These are phyloP conservation scores for Danionella cerebrum DNA, from an alignment of 2,113 vertebrate species.

Conservation along the genomic window DNA sequence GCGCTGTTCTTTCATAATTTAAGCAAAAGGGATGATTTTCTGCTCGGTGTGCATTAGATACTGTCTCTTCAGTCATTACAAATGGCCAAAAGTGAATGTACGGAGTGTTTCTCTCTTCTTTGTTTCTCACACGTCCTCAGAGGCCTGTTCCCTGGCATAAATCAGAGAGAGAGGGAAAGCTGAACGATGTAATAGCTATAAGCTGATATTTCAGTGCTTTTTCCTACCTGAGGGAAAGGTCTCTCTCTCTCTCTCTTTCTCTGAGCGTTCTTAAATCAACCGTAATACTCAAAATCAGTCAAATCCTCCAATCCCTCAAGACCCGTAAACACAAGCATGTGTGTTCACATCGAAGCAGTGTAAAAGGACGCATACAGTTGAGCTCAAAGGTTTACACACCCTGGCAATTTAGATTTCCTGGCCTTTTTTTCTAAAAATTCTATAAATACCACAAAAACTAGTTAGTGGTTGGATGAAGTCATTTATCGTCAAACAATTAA, in stretches of 20 bases:
- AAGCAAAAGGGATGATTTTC: too few relatives aligned
- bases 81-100: background rate
- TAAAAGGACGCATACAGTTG: background rate
- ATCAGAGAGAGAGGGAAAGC: too few relatives aligned
- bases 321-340: background rate
- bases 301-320: background rate
- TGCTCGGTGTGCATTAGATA: too few relatives aligned
- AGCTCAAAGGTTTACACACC: too few relatives aligned
- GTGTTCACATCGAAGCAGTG: background rate
- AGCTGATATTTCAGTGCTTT: background rate
- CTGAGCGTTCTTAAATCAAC: conserved; percentile 2
- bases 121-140: background rate
- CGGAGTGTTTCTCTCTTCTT: background rate
- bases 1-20: too few relatives aligned
- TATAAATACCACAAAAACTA: too few relatives aligned
- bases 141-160: conserved; percentile 7
- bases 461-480: too few relatives aligned
- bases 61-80: background rate
- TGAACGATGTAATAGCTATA: conserved; percentile 5
- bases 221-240: background rate
- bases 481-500: too few relatives aligned
- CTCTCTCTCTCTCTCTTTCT: too few relatives aligned
- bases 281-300: background rate
- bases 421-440: too few relatives aligned
- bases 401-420: too few relatives aligned